phyloP scores from a whole-genome alignment of 2,888 invertebrate species.

The Drosophila quasianomalipes region DNA sequence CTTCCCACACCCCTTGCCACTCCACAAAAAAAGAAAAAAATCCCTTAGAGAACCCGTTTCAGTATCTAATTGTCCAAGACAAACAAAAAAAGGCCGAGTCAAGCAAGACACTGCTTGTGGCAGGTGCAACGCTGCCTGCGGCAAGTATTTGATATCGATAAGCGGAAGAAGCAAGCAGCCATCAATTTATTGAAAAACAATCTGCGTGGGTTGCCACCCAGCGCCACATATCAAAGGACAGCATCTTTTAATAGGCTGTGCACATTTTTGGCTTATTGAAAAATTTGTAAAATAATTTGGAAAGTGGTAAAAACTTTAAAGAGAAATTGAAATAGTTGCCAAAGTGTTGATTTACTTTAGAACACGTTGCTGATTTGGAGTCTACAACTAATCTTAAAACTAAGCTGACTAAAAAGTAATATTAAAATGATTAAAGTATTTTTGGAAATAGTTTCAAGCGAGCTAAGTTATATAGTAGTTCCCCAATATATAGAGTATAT shows the following conservation, averaged over 20 bases:
- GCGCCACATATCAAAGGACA: neutral
- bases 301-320: no score
- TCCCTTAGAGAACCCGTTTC: slow-evolving; percentile 27
- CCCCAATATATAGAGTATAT: no score
- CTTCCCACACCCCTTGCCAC: neutral
- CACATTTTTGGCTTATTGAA: slow-evolving; percentile 32
- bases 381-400: no score
- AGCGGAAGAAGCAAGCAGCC: slow-evolving; percentile 16
- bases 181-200: slow-evolving; percentile 73
- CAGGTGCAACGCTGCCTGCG: slow-evolving; percentile 55
- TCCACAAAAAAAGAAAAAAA: neutral
- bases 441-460: no score
- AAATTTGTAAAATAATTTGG: neutral
- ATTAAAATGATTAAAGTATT: no score
- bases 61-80: slow-evolving; percentile 67
- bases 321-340: neutral
- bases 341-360: no score
- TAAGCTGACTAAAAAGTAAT: no score
- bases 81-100: slow-evolving; percentile 6
- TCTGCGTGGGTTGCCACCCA: slow-evolving; percentile 28
- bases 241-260: slow-evolving; percentile 21
- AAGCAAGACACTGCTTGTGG: slow-evolving; percentile 8
- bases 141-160: slow-evolving; percentile 42
- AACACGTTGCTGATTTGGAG: no score
- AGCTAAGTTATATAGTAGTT: no score